Conservation (phyloP, 2,113 vertebrate genomes). For the Cyanoramphus novaezelandiae region DNA sequence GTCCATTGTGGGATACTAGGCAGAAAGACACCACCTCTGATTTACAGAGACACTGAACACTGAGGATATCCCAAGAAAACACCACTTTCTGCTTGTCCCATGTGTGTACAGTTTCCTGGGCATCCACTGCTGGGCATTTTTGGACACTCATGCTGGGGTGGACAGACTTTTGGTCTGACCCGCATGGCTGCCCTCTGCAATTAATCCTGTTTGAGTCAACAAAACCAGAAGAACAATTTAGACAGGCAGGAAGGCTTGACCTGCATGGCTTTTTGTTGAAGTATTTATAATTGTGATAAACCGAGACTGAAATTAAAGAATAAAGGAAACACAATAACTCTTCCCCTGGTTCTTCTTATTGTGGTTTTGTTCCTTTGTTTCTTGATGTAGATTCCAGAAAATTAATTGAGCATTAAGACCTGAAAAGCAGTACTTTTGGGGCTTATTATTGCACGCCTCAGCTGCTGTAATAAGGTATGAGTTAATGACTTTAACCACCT, state of each 20-base stretch:
- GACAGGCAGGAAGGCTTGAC: conserved; percentile 4
- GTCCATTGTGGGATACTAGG: neutral
- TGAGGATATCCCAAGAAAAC: neutral
- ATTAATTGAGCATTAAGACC: conserved; percentile 70
- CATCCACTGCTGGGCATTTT: neutral
- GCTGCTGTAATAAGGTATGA: conserved; percentile 68
- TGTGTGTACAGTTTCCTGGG: rapidly evolving
- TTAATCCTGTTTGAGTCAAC: conserved; percentile 17
- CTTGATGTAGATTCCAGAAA: conserved; percentile 66
- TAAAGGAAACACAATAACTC: conserved; percentile 40
- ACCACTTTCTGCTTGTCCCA: neutral
- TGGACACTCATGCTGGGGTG: neutral
- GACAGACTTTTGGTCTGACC: neutral
- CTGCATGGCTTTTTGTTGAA: neutral
- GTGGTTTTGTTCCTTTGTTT: conserved; percentile 64
- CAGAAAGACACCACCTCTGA: neutral
- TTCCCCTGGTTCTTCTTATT: conserved; percentile 60
- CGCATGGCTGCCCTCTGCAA: neutral
- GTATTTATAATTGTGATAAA: conserved; percentile 55
- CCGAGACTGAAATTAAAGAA: conserved; percentile 40
- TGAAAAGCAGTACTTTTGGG: conserved; percentile 49
- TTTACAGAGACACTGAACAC: neutral
- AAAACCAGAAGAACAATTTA: conserved; percentile 22
- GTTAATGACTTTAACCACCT: conserved; percentile 70
- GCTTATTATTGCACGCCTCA: conserved; percentile 65